Base-by-base conservation (phyloP, 2,888 invertebrate species). In the Cenopis cana region DNA sequence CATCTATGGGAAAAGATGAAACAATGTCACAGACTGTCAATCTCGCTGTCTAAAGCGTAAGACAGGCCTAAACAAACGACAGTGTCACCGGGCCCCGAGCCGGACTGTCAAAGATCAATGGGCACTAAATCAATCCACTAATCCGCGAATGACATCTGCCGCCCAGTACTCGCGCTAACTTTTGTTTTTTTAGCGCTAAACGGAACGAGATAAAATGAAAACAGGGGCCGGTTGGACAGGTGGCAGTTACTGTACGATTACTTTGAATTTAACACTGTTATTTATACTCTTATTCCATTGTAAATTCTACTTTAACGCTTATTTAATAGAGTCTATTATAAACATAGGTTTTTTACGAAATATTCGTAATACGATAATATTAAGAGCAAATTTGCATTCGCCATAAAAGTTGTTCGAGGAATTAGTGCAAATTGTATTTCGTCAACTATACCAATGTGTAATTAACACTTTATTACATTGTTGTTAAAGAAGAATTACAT, bases 51-150 rank as follows among this genome's bases (percentile, higher is more conserved):
- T 10, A 20, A 14, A 50, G 10, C 49, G 20, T 38, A 64, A 64
- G 54, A 64, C 20, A 50, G 20, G 11, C 38, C 18, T 60, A 46
- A 67, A 24, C 67, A 50, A 50, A 59, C 55, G 38, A 11, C 17
- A 36, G 49, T 69, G 61, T 56, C 61, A 55, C 61, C 46, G 29
- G 12, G 33, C 20, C 68, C 24, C 18, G n/a, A 52, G 36, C 10
- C 18, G 59, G 18, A 46, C 36, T 60, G 60, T 69, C 52, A 57
- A 65, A 65, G 69, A 69, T 64, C 59, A 52, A 83, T 81, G 79
- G 81, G 81, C 81, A 82, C 82, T 89, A 89, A 88, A 88, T 88
- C 88, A 86, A 81, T 68, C 67, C 75, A 70, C 84, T 88, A 87
- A 88, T 87, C 85, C 84, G 81, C 65, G 76, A 81, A 76, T 81